Evolutionary conservation across 1,140 invertebrate species (phyloP).

Genomic region (Calephelis virginiensis): DNA sequence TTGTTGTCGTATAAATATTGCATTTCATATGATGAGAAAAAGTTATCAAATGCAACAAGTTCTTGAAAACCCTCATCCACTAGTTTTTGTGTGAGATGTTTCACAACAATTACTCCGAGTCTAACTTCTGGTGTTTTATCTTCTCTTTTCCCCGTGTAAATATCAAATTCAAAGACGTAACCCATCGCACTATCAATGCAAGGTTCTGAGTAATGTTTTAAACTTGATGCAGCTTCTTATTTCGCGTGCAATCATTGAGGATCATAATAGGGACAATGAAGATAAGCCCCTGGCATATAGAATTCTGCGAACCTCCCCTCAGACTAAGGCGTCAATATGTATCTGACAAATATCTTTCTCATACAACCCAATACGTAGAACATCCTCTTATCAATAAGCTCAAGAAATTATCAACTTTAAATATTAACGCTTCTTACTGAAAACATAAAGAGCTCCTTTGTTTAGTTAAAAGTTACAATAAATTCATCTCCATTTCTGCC

Average conservation of each 20-base stretch:
- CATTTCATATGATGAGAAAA: too few species aligned
- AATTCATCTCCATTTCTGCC: not conserved
- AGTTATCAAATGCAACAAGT: too few species aligned
- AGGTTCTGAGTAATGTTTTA: too few species aligned
- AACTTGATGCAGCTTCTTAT: too few species aligned
- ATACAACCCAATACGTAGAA: not conserved
- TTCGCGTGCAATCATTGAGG: too few species aligned
- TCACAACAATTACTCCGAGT: constrained; percentile 29
- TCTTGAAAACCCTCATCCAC: too few species aligned
- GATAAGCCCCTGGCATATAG: too few species aligned
- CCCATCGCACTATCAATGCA: not conserved
- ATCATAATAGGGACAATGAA: too few species aligned
- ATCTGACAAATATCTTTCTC: constrained; percentile 1
- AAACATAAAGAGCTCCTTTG: not conserved
- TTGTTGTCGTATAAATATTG: too few species aligned
- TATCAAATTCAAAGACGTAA: constrained; percentile 25
- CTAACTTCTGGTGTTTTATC: constrained; percentile 11
- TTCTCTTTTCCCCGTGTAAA: constrained; percentile 30
- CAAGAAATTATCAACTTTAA: not conserved
- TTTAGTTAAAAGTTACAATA: not conserved
- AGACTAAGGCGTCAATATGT: not conserved
- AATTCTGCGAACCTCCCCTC: not conserved
- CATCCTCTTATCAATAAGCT: constrained; percentile 2
- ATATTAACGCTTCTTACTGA: not conserved
- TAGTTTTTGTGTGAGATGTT: constrained; percentile 19